Conservation (phyloP, 2,113 vertebrate genomes). For the Bos javanicus region DNA sequence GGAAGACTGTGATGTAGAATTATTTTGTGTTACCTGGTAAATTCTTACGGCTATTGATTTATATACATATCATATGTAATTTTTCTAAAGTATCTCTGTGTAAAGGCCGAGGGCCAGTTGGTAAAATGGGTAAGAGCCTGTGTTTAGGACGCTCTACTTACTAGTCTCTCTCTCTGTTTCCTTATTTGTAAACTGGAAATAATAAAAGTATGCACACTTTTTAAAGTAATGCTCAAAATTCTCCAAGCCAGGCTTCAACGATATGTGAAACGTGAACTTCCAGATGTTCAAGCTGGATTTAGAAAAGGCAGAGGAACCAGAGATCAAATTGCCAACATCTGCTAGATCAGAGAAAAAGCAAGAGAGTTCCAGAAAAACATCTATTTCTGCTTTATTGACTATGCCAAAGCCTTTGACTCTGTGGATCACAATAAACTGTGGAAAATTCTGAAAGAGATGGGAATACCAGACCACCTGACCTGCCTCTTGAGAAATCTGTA, state of each 20-base stretch:
- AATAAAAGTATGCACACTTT: not conserved
- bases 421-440: not conserved
- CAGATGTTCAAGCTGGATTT: not conserved
- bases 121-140: not conserved
- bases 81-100: not conserved
- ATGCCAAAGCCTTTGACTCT: not conserved
- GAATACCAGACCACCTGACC: not conserved
- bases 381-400: not conserved
- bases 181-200: not conserved
- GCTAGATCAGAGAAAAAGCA: not conserved
- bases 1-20: not conserved
- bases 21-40: not conserved
- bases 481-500: not conserved
- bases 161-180: not conserved
- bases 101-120: not conserved
- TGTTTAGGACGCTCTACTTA: not conserved
- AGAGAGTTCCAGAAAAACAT: not conserved
- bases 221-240: not conserved
- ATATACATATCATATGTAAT: not conserved
- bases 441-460: not conserved
- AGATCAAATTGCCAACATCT: not conserved
- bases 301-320: not conserved
- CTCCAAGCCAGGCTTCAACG: not conserved
- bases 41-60: not conserved
- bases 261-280: not conserved